A percentile compares a stretch with the other conserved stretches of the same genome.
Evolutionary conservation across 1,140 invertebrate genomes (phyloP).

Genomic region (Alviniconcha marisindica): DNA sequence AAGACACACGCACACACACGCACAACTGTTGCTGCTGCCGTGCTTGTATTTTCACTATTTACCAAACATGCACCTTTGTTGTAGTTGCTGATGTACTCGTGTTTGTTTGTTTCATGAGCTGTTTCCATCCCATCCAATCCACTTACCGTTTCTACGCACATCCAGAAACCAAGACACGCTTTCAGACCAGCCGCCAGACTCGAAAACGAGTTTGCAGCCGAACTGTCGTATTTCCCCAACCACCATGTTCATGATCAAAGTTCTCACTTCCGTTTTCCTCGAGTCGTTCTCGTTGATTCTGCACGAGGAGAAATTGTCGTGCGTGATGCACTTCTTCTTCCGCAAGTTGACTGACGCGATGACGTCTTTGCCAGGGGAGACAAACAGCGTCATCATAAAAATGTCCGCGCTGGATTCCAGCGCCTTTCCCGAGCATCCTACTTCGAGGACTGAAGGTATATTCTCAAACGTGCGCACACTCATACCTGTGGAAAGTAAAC

Average conservation of each 20-base stretch:
- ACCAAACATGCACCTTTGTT: too few species aligned
- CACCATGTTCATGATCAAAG: not conserved
- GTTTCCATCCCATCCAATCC: too few species aligned
- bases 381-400: not conserved
- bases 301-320: not conserved
- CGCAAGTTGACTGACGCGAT: not conserved
- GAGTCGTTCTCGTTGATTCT: not conserved
- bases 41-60: too few species aligned
- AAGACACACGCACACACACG: too few species aligned
- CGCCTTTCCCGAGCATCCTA: not conserved
- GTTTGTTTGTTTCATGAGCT: too few species aligned
- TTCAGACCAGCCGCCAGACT: not conserved
- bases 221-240: not conserved
- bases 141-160: conserved; percentile 1
- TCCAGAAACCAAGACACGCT: not conserved
- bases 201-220: not conserved
- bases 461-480: not conserved
- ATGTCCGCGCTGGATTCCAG: not conserved
- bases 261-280: not conserved
- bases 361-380: not conserved
- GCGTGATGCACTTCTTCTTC: not conserved
- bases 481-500: not conserved
- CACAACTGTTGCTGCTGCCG: too few species aligned
- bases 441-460: not conserved
- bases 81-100: too few species aligned